Evolutionary conservation across 2,888 invertebrate species (phyloP).

Genomic region (Erannis defoliaria): DNA sequence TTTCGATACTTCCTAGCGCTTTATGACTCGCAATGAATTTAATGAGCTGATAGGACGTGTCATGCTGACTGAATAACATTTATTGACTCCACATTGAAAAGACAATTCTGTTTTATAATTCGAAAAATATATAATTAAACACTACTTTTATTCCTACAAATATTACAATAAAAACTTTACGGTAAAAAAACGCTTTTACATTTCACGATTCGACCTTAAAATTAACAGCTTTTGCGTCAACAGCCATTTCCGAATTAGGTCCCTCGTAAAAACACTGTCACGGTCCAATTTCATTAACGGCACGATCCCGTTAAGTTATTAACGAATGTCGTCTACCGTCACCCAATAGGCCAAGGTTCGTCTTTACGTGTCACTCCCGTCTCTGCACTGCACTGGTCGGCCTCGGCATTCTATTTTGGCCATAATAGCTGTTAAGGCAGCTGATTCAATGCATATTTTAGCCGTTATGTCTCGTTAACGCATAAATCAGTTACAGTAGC

Average conservation of each 20-base stretch:
- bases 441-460: slow-evolving; percentile 21
- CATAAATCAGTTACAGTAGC: slow-evolving; percentile 43
- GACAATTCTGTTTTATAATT: neutral
- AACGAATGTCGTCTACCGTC: slow-evolving; percentile 31
- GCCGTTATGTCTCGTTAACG: slow-evolving; percentile 20
- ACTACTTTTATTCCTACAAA: neutral
- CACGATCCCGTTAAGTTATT: slow-evolving; percentile 32
- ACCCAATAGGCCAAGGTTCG: slow-evolving; percentile 48
- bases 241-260: slow-evolving; percentile 13
- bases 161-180: neutral
- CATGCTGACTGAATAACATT: neutral
- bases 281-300: slow-evolving; percentile 20
- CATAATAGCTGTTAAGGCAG: slow-evolving; percentile 17
- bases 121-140: neutral
- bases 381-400: slow-evolving; percentile 39
- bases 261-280: slow-evolving; percentile 16
- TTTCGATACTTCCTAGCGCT: slow-evolving; percentile 17
- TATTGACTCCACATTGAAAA: neutral
- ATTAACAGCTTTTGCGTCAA: slow-evolving; percentile 16
- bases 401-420: slow-evolving; percentile 51
- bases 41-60: neutral
- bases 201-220: slow-evolving; percentile 13
- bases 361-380: slow-evolving; percentile 41
- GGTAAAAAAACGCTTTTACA: neutral
- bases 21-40: slow-evolving; percentile 10